Percentiles rank a stretch among this genome's conserved stretches.
These are phyloP conservation scores for Holothuria leucospilota DNA, from an alignment of 53 echinoderm and acorn worm species.

Conservation along the genomic window DNA sequence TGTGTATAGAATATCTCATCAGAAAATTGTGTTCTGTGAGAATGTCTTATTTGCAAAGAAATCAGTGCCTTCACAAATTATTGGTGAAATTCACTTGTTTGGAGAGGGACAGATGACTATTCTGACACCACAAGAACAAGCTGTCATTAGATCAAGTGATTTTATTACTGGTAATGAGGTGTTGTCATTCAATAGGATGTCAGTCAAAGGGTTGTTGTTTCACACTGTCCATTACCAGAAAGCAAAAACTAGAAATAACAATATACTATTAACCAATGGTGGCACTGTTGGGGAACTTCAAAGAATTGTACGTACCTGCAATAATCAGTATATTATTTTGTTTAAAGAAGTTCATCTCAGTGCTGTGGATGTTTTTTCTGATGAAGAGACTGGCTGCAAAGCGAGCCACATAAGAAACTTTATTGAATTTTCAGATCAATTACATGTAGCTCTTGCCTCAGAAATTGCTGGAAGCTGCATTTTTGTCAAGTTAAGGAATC, in stretches of 20 bases:
- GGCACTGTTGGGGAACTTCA: not conserved
- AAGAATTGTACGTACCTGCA: not conserved
- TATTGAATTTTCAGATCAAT: too few relatives aligned
- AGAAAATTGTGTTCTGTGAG: not conserved
- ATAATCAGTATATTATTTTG: not conserved
- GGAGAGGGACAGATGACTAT: not conserved
- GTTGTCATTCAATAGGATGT: not conserved
- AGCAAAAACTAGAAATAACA: not conserved
- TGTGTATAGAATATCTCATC: not conserved
- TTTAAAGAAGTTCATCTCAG: not conserved
- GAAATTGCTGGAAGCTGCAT: too few relatives aligned
- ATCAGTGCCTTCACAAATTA: not conserved
- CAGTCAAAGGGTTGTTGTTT: not conserved
- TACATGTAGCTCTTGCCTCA: too few relatives aligned
- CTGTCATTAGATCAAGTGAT: not conserved
- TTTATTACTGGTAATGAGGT: constrained; percentile 12
- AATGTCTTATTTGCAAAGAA: not conserved
- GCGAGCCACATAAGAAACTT: not conserved
- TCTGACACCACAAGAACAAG: not conserved
- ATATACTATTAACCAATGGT: not conserved
- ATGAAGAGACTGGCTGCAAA: not conserved
- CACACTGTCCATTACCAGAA: not conserved
- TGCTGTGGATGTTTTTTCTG: not conserved
- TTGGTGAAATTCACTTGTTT: not conserved
- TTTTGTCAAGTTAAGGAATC: too few relatives aligned